These are phyloP conservation scores for Pseudomyrmex gracilis DNA, from an alignment of 1,140 invertebrate species.

Conservation along the genomic window DNA sequence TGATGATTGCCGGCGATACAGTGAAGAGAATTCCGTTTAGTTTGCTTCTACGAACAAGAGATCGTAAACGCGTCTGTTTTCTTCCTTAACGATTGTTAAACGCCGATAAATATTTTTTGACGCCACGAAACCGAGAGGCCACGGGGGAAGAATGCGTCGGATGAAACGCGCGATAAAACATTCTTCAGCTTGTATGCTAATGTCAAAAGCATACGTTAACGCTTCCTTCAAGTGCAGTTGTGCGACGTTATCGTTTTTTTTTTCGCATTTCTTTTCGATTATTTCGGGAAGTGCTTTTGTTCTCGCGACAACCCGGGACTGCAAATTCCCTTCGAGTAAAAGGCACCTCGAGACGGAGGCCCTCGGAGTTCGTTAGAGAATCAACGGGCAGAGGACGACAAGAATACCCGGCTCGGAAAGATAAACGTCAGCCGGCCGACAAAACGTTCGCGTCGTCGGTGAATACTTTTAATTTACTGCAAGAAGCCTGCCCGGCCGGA, in stretches of 20 bases:
- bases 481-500: constrained; percentile 4
- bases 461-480: constrained; percentile 54
- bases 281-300: not conserved
- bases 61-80: constrained; percentile 52
- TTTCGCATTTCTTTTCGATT: not conserved
- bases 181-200: constrained; percentile 74
- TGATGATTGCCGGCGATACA: not conserved
- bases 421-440: constrained; percentile 38
- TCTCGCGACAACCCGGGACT: not conserved
- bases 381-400: constrained; percentile 44
- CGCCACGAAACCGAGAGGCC: not conserved
- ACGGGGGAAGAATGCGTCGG: constrained; percentile 17
- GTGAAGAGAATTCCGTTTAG: not conserved
- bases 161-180: constrained; percentile 63
- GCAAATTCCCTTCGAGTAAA: constrained; percentile 25
- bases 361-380: constrained; percentile 49
- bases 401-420: not conserved
- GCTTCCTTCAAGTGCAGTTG: constrained; percentile 17
- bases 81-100: constrained; percentile 73
- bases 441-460: constrained; percentile 20
- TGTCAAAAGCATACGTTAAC: constrained; percentile 51
- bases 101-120: constrained; percentile 72
- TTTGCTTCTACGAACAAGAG: constrained; percentile 17
- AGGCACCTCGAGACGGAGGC: constrained; percentile 12
- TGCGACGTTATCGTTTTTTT: constrained; percentile 1